Evolutionary conservation across 92 coral and sea anemone species (phyloP).

Genomic region (Phymanthus crucifer): DNA sequence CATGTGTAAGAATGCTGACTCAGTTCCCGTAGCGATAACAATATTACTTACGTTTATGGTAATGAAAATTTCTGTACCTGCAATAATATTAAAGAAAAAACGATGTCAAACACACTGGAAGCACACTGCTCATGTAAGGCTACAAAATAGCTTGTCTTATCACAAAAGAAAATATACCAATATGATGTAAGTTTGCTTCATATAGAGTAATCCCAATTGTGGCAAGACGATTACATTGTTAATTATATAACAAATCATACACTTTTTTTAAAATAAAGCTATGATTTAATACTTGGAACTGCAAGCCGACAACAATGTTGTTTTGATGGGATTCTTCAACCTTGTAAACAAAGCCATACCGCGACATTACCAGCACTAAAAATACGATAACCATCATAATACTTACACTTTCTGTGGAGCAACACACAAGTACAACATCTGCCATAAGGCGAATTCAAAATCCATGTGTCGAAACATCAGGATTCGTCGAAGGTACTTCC

Average conservation of each 20-base stretch:
- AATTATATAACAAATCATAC: too few species aligned
- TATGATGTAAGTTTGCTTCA: neutral
- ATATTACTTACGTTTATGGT: constrained; percentile 96
- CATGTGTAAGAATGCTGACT: neutral
- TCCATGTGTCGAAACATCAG: constrained; percentile 97
- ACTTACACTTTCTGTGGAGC: constrained; percentile 99
- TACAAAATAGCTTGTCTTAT: too few species aligned
- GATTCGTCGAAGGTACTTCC: constrained; percentile 92
- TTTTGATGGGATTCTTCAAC: neutral
- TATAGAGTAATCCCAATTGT: too few species aligned
- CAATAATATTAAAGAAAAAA: neutral
- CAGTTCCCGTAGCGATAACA: neutral
- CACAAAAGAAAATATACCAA: neutral
- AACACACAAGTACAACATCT: constrained; percentile 90
- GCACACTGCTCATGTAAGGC: neutral
- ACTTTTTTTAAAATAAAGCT: too few species aligned
- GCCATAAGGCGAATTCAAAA: constrained; percentile 99
- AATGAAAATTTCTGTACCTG: constrained; percentile 94
- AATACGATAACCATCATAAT: neutral
- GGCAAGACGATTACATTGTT: too few species aligned
- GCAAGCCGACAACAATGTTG: neutral
- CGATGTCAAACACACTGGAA: neutral
- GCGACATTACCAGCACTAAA: neutral
- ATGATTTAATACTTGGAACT: neutral
- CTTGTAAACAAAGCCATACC: neutral